These are phyloP conservation scores for Byasa hedistus DNA, from an alignment of 2,888 invertebrate genomes.

Conservation along the genomic window DNA sequence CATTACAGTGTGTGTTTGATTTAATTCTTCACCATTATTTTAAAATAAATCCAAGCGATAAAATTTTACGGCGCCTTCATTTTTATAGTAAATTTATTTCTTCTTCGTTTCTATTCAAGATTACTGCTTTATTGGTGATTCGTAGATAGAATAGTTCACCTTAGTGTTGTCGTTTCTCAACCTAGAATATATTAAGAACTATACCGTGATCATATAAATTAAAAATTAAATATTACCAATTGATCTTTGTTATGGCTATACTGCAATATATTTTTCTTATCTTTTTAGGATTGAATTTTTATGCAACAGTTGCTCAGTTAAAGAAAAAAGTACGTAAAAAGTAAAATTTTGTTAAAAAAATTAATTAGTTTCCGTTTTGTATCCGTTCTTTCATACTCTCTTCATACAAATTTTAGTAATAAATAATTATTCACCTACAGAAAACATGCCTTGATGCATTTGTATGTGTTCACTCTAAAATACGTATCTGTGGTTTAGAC, in stretches of 20 bases:
- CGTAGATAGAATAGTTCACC: neutral
- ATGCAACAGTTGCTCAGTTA: neutral
- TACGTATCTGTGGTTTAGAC: constrained; percentile 50
- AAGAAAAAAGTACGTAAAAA: constrained; percentile 14
- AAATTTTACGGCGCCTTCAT: neutral
- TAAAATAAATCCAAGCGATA: neutral
- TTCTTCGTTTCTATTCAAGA: constrained; percentile 6
- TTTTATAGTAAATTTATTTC: neutral
- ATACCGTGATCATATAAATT: neutral
- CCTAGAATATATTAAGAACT: neutral
- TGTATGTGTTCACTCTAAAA: constrained; percentile 50
- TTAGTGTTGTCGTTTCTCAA: neutral
- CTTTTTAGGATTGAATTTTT: neutral
- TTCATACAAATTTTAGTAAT: neutral
- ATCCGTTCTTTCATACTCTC: neutral
- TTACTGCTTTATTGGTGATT: neutral
- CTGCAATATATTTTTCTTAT: neutral
- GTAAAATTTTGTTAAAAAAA: neutral
- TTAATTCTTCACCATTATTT: neutral
- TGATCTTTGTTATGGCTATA: constrained; percentile 1
- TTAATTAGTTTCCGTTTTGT: neutral
- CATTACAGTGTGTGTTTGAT: neutral
- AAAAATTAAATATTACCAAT: neutral
- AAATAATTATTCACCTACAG: constrained; percentile 38
- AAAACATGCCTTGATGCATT: constrained; percentile 49